A percentile compares a stretch with the other conserved stretches of the same genome.
phyloP scores from a whole-genome alignment of 1,140 invertebrate species.

The Drosophila elegans region DNA sequence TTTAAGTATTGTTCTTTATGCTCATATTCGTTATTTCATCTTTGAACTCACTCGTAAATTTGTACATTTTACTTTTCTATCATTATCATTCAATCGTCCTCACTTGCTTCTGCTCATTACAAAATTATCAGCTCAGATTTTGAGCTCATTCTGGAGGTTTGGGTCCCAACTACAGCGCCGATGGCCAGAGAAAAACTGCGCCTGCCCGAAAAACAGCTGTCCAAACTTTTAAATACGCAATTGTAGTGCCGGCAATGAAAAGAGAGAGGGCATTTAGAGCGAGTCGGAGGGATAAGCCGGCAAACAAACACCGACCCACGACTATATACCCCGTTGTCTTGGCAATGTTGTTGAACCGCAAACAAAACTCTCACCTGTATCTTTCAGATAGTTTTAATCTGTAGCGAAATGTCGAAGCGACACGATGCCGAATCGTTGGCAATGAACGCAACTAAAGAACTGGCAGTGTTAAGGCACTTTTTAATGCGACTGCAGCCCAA shows the following conservation, averaged over 20 bases:
- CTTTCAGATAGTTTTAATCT: slow-evolving; percentile 82
- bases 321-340: slow-evolving; percentile 38
- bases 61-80: not conserved
- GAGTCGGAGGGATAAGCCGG: slow-evolving; percentile 7
- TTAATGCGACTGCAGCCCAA: too few species aligned
- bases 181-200: slow-evolving; percentile 29
- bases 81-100: not conserved
- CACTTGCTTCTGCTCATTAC: not conserved
- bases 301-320: slow-evolving; percentile 16
- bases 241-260: slow-evolving; percentile 22
- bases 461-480: not conserved
- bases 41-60: not conserved
- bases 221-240: slow-evolving; percentile 37
- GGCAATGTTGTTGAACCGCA: slow-evolving; percentile 72
- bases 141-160: slow-evolving; percentile 19
- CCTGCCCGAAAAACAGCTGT: slow-evolving; percentile 52
- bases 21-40: not conserved
- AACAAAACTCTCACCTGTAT: slow-evolving; percentile 70
- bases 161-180: slow-evolving; percentile 19
- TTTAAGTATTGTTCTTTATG: not conserved
- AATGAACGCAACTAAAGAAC: slow-evolving; percentile 33
- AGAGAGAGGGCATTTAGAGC: not conserved
- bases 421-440: slow-evolving; percentile 40
- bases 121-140: slow-evolving; percentile 7
- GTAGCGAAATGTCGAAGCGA: slow-evolving; percentile 68